Evolutionary conservation across 2,888 invertebrate species (phyloP).

Genomic region (Oscheius sp.): DNA sequence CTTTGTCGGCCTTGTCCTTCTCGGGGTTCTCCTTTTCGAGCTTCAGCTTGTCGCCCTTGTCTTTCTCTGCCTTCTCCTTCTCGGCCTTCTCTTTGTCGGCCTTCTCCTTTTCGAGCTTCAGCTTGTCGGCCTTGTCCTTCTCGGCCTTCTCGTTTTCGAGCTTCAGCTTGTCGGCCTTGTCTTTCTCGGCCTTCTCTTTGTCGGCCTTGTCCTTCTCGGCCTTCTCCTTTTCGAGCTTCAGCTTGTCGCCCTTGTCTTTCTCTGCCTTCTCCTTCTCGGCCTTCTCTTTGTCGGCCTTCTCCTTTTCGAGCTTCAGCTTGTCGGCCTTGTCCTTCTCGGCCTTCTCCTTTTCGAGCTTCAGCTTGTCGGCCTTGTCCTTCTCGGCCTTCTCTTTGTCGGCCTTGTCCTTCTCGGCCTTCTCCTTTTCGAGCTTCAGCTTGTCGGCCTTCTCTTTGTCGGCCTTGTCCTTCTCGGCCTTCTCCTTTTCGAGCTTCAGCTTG

Average conservation of each 20-base stretch:
- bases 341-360: constrained; percentile 1
- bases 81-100: constrained; percentile 8
- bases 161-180: constrained; percentile 7
- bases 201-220: constrained; percentile 9
- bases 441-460: constrained; percentile 8
- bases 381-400: constrained; percentile 2
- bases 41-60: not conserved
- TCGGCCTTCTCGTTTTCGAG: not conserved
- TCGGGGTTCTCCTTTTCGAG: not conserved
- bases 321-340: constrained; percentile 9
- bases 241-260: constrained; percentile 1
- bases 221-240: not conserved
- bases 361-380: constrained; percentile 5
- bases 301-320: not conserved
- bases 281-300: constrained; percentile 2
- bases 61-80: constrained; percentile 4
- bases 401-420: constrained; percentile 5
- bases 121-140: not conserved
- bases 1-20: constrained; percentile 12
- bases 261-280: constrained; percentile 10
- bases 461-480: not conserved
- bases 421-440: not conserved
- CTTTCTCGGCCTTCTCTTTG: constrained; percentile 1
- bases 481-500: not conserved
- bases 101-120: not conserved